phyloP scores from a whole-genome alignment of 2,113 vertebrate genomes.

The Chelonoidis abingdonii region DNA sequence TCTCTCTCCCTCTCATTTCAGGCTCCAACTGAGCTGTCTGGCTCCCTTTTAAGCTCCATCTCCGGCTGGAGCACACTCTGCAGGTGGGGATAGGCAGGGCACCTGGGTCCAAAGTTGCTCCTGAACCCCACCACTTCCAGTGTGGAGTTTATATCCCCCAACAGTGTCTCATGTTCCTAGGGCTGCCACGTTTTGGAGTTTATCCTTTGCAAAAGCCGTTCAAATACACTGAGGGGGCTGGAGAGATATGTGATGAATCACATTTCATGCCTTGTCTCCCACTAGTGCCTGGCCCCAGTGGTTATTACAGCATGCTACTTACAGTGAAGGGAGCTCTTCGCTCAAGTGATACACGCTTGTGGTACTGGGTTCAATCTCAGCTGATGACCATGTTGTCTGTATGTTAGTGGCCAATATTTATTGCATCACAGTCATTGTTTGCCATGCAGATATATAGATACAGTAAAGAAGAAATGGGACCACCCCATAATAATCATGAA shows the following conservation, averaged over 20 bases:
- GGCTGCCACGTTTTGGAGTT: background rate
- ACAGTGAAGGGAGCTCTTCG: background rate
- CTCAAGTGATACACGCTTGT: background rate
- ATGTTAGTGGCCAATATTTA: background rate
- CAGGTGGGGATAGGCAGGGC: background rate
- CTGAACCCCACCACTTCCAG: background rate
- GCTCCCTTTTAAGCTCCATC: background rate
- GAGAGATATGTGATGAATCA: background rate
- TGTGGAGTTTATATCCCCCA: background rate
- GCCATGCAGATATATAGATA: background rate
- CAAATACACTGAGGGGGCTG: background rate
- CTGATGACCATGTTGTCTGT: background rate
- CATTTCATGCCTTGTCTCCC: fast-evolving
- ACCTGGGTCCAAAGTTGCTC: background rate
- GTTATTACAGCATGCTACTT: background rate
- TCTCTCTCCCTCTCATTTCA: background rate
- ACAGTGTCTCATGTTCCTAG: background rate
- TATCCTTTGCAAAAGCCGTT: background rate
- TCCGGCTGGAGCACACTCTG: background rate
- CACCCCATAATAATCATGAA: conserved; percentile 42
- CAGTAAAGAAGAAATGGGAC: conserved; percentile 46
- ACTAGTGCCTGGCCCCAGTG: fast-evolving
- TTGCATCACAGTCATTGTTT: conserved; percentile 35
- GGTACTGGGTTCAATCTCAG: background rate
- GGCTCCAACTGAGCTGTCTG: background rate